These are phyloP conservation scores for Lepidurus arcticus DNA, from an alignment of 1,140 invertebrate species.

Conservation along the genomic window DNA sequence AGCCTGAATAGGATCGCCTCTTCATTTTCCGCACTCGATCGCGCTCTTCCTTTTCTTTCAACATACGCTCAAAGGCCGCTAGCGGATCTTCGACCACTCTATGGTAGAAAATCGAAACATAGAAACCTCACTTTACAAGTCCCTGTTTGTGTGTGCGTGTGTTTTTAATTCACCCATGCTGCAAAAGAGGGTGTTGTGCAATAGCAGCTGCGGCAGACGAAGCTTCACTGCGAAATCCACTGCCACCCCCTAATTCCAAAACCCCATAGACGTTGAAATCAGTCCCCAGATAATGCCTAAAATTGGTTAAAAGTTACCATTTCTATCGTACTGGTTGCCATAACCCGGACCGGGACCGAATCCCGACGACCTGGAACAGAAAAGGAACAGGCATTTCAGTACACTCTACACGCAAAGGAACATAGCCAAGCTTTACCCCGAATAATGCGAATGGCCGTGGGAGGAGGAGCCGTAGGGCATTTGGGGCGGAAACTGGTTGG, in stretches of 20 bases:
- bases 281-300: too few species aligned
- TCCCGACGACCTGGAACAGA: background rate
- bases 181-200: conserved; percentile 34
- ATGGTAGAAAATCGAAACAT: conserved; percentile 34
- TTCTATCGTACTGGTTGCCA: background rate
- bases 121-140: background rate
- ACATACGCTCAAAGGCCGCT: conserved; percentile 75
- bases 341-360: background rate
- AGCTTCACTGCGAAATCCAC: conserved; percentile 21
- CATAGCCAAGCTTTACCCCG: background rate
- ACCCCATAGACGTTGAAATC: too few species aligned
- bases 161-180: conserved; percentile 24
- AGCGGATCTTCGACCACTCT: conserved; percentile 72
- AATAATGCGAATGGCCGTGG: background rate
- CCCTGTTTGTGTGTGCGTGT: background rate
- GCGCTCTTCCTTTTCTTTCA: conserved; percentile 72
- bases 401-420: too few species aligned
- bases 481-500: background rate
- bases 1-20: conserved; percentile 35
- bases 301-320: background rate
- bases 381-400: background rate
- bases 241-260: background rate
- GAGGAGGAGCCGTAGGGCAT: background rate
- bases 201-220: conserved; percentile 24
- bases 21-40: conserved; percentile 49